Conservation (phyloP, 1,140 invertebrate genomes). For the Agraylea sexmaculata region DNA sequence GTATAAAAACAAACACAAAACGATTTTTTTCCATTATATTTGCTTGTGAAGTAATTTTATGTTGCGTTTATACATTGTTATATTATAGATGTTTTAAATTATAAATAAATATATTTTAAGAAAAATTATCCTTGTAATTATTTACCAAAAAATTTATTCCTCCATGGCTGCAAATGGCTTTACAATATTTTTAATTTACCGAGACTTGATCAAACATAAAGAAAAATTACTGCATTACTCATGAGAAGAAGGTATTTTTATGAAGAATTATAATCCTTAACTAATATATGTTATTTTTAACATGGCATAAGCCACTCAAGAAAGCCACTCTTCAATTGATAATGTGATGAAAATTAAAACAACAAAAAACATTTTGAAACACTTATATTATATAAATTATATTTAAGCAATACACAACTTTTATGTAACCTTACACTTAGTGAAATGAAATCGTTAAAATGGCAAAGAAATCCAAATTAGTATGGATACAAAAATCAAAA, state of each 20-base stretch:
- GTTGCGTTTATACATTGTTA: background rate
- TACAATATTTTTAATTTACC: background rate
- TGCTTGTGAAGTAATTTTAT: background rate
- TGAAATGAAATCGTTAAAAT: constrained; percentile 9
- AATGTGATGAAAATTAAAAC: background rate
- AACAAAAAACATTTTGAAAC: constrained; percentile 20
- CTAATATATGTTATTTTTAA: background rate
- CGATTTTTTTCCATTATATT: background rate
- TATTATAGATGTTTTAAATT: background rate
- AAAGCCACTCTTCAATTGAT: background rate
- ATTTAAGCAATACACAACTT: constrained; percentile 17
- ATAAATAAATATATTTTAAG: too few species aligned
- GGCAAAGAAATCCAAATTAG: constrained; percentile 4
- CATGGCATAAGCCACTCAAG: background rate
- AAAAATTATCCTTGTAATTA: too few species aligned
- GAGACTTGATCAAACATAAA: background rate
- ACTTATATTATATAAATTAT: constrained; percentile 19
- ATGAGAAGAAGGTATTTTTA: background rate
- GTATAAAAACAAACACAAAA: background rate
- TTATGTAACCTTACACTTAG: constrained; percentile 13
- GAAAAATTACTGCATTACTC: constrained; percentile 1
- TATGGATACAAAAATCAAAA: background rate
- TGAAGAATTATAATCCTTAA: background rate
- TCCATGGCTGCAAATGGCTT: too few species aligned
- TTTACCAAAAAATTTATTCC: too few species aligned